Evolutionary conservation across 1,140 invertebrate genomes (phyloP), one percentile per base, ranked within the genome.

Genomic region (Rhopalosiphum maidis): DNA sequence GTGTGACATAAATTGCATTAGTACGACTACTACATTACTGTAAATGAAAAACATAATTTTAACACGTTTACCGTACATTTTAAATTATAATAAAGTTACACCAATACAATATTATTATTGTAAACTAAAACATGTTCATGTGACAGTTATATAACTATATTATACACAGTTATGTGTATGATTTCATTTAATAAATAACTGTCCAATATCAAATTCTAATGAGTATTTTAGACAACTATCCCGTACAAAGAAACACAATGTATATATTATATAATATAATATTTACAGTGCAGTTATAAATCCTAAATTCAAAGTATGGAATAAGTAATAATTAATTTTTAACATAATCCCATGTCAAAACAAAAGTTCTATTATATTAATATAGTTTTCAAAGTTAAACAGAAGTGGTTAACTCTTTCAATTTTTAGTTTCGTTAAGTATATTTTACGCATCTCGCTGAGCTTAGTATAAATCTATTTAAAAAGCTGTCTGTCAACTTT

Each of bases 331-430:
- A 43, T 89, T 89, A 89, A 54, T 89, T 54, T 89, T 89, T 55
- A 55, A 55, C 37, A 37, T 55, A 89, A 37, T 55, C 88, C 30
- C 35, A 55, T 55, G 88, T 89, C 88, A 55, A 37, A 89, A 54
- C 88, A 89, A 89, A 89, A 89, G 48, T 89, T 89, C 30, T 54
- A 89, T 89, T 89, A 89, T 89, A 89, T 89, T 89, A 89, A 89
- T 89, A 89, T 89, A 54, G 48, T 89, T 89, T 89, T 54, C 35
- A 89, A 89, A 89, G 88, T 89, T 55, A 55, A 89, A 55, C 48
- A 55, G 51, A 37, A 89, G 48, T 35, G 88, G 48, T 55, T 89
- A 89, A 55, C 51, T 89, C 88, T 89, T 89, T 89, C 35, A 25
- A 37, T 54, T 89, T 55, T 89, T 54, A 41, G 48, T 89, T 55